Evolutionary conservation across 2,797 vertebrate genomes (phyloP).

Genomic region (Moxostoma hubbsi): DNA sequence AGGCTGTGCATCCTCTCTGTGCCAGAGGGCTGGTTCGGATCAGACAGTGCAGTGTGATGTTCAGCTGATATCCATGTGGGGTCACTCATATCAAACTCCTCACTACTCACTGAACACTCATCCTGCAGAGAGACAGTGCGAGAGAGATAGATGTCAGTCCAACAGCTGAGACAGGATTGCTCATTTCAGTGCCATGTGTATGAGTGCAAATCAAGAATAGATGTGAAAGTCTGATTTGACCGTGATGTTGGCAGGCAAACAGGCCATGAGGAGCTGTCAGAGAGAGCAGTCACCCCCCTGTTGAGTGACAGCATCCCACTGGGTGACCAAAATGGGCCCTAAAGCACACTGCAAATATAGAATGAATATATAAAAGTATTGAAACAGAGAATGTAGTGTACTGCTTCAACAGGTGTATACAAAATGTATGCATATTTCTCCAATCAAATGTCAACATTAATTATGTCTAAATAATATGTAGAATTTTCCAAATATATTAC

Average conservation of each 20-base stretch:
- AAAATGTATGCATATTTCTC: too few relatives aligned
- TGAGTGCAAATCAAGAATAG: conserved; percentile 39
- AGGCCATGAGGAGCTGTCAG: conserved; percentile 44
- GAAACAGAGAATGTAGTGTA: too few relatives aligned
- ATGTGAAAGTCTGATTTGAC: conserved; percentile 26
- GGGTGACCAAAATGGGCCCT: neutral
- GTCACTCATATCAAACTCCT: conserved; percentile 97
- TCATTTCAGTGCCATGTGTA: conserved; percentile 18
- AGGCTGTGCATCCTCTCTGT: conserved; percentile 92
- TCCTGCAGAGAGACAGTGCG: conserved; percentile 76
- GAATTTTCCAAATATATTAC: too few relatives aligned
- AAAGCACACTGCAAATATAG: neutral
- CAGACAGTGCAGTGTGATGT: conserved; percentile 82
- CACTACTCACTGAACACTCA: conserved; percentile 95
- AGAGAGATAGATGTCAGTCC: conserved; percentile 24
- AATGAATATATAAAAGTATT: too few relatives aligned
- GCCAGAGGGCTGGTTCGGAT: conserved; percentile 86
- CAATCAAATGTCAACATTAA: too few relatives aligned
- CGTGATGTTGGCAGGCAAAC: conserved; percentile 42
- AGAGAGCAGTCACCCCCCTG: conserved; percentile 44
- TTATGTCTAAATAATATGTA: too few relatives aligned
- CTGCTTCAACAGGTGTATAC: too few relatives aligned
- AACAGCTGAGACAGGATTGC: conserved; percentile 40
- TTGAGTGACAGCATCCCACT: conserved; percentile 44
- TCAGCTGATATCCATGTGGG: conserved; percentile 95